Conservation (phyloP, 2,797 vertebrate genomes). For the Lutjanus argentimaculatus region DNA sequence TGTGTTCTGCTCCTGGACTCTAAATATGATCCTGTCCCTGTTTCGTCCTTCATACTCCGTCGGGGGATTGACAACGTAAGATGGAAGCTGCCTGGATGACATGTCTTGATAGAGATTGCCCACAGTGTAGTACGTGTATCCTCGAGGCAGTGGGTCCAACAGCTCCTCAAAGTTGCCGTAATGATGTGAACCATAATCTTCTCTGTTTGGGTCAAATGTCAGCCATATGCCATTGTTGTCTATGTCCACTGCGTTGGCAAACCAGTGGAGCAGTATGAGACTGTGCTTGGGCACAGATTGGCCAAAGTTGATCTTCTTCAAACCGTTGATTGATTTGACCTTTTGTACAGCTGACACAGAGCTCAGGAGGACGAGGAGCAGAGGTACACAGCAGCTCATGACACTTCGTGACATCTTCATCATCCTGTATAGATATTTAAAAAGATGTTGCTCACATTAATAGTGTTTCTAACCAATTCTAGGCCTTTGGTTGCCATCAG, state of each 20-base stretch:
- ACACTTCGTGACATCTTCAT: slow-evolving; percentile 31
- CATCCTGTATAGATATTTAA: slow-evolving; percentile 51
- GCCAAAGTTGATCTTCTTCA: slow-evolving; percentile 63
- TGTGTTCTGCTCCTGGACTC: slow-evolving; percentile 33
- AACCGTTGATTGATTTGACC: slow-evolving; percentile 53
- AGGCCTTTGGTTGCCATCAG: too few relatives aligned
- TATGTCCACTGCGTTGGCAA: slow-evolving; percentile 59
- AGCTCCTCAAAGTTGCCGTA: slow-evolving; percentile 73
- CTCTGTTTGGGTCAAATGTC: slow-evolving; percentile 63
- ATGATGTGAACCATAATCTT: slow-evolving; percentile 71
- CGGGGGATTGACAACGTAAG: slow-evolving; percentile 42
- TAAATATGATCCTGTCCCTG: slow-evolving; percentile 72
- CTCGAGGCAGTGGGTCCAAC: slow-evolving; percentile 40
- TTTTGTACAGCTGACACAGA: slow-evolving; percentile 43
- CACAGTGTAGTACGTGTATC: slow-evolving; percentile 69
- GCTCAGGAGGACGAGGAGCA: slow-evolving; percentile 49
- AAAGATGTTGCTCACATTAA: neutral
- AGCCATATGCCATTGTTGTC: slow-evolving; percentile 41
- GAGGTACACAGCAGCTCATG: slow-evolving; percentile 18
- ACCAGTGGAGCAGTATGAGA: slow-evolving; percentile 77
- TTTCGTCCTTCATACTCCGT: slow-evolving; percentile 38
- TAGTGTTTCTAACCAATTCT: too few relatives aligned
- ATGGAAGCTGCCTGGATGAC: slow-evolving; percentile 42
- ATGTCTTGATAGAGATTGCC: slow-evolving; percentile 63
- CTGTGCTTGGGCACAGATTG: slow-evolving; percentile 57